A percentile compares a stretch with the other conserved stretches of the same genome.
phyloP scores from a whole-genome alignment of 2,797 vertebrate genomes.

The Holocentrus rufus region DNA sequence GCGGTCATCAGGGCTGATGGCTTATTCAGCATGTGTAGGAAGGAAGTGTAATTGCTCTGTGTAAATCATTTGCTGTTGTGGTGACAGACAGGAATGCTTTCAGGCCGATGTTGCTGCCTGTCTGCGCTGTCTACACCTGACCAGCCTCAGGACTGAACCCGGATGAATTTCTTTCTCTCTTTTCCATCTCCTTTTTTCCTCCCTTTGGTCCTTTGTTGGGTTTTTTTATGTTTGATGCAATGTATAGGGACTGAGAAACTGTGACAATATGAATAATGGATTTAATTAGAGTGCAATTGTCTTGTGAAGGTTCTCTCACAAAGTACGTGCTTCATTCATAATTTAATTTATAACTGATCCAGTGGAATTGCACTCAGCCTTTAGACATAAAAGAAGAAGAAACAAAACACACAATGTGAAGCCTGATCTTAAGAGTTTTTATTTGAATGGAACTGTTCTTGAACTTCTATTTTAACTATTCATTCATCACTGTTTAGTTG shows the following conservation, averaged over 20 bases:
- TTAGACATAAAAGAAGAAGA: not conserved
- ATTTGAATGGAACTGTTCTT: no score
- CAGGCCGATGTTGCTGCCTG: conserved; percentile 34
- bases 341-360: conserved; percentile 20
- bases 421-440: no score
- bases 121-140: not conserved
- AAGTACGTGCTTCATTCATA: conserved; percentile 13
- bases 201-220: not conserved
- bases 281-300: conserved; percentile 32
- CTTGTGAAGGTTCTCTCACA: conserved; percentile 9
- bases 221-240: not conserved
- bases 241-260: not conserved
- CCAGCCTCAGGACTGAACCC: not conserved
- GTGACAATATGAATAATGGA: conserved; percentile 18
- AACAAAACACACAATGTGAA: not conserved
- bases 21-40: conserved; percentile 63
- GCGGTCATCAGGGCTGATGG: conserved; percentile 28
- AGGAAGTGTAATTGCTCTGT: conserved; percentile 60
- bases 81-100: conserved; percentile 73
- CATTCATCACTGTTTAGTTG: no score
- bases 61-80: conserved; percentile 59
- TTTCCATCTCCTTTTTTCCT: not conserved
- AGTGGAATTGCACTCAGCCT: not conserved
- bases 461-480: no score
- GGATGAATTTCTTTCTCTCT: not conserved